A percentile compares a stretch with the other conserved stretches of the same genome.
Conservation (phyloP, 2,888 invertebrate species). For the Eupithecia dodoneata region DNA sequence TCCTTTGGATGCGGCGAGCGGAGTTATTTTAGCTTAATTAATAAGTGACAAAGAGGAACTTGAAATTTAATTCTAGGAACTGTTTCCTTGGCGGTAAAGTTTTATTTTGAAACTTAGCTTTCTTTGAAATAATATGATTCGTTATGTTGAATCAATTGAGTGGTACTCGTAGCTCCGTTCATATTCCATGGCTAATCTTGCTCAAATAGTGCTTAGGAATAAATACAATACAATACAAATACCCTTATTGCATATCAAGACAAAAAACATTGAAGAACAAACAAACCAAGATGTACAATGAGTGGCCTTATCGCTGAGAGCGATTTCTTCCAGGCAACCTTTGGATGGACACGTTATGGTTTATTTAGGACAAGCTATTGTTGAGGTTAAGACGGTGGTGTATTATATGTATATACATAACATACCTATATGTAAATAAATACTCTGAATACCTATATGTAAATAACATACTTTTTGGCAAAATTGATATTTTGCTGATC, state of each 20-base stretch:
- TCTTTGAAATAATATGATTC: neutral
- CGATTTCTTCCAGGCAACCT: too few relatives aligned
- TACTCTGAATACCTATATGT: too few relatives aligned
- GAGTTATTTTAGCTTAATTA: slow-evolving; percentile 63
- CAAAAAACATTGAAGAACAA: too few relatives aligned
- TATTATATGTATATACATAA: too few relatives aligned
- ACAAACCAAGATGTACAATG: too few relatives aligned
- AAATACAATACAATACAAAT: too few relatives aligned
- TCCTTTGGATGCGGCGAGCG: slow-evolving; percentile 67
- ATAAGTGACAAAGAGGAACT: slow-evolving; percentile 42
- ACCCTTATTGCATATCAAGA: too few relatives aligned
- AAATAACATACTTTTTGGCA: neutral
- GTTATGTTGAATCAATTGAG: neutral
- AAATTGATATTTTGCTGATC: neutral
- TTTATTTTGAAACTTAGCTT: slow-evolving; percentile 6
- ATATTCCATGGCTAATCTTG: neutral
- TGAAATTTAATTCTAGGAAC: slow-evolving; percentile 4
- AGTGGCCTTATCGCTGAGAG: too few relatives aligned
- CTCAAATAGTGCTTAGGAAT: neutral
- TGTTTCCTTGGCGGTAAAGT: neutral
- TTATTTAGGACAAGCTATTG: too few relatives aligned
- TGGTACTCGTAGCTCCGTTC: neutral
- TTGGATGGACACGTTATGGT: too few relatives aligned
- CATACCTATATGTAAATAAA: too few relatives aligned
- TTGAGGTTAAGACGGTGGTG: too few relatives aligned